Evolutionary conservation across 2,888 invertebrate genomes (phyloP), one percentile per base, ranked within the genome.

Genomic region (Phalera bucephala): DNA sequence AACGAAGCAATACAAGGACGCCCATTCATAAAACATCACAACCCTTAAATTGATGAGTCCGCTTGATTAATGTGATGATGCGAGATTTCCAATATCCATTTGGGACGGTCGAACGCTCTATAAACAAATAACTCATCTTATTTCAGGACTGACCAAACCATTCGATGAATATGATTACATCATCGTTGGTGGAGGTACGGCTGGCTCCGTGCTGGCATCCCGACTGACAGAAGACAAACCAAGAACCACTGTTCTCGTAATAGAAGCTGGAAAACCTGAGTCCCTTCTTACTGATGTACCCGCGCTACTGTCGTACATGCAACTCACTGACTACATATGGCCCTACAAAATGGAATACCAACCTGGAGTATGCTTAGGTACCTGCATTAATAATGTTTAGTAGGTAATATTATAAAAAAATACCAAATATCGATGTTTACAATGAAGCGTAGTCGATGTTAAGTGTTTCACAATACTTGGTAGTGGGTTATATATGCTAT

Each of bases 121-220:
- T 11, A 15, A 26, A 5, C 19, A 25, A 10, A 33, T 8, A 7
- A 0, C 0, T 8, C 8, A 19, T 29, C 9, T 19, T 6, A 19
- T 19, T 72, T 1, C 60, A 83, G 84, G 81, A 17, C 73, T 56
- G 40, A 58, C 52, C 1, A 51, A 59, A 39, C 72, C 80, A 0
- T 54, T 80, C 9, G 80, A 87, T 2, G 89, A 88, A 69, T 94
- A 93, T 66, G 94, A 94, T 62, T 94, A 94, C 54, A 83, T 94
- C 2, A 82, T 94, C 12, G 87, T 95, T 0, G 94, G 95, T 0
- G 93, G 93, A 0, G 94, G 95, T 0, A 92, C 94, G 0, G 92
- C 93, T 0, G 95, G 95, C 0, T 92, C 94, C 0, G 93, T 92
- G 0, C 60, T 95, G 6, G 95, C 95, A 0, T 92, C 94, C 52